These are phyloP conservation scores for Drosophila cracens DNA, from an alignment of 2,888 invertebrate species.

Conservation along the genomic window DNA sequence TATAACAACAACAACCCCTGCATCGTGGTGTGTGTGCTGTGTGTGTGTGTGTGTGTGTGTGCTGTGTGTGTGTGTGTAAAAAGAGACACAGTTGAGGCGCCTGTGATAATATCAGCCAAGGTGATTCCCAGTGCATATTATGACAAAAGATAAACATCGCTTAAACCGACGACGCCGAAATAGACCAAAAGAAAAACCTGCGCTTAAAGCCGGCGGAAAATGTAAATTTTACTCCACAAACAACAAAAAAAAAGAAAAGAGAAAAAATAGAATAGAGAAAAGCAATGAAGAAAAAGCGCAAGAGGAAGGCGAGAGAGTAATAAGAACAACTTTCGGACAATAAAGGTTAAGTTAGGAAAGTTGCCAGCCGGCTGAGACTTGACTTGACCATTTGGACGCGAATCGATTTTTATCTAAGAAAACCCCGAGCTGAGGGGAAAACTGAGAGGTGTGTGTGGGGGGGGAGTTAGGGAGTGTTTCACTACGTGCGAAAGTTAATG, in stretches of 20 bases:
- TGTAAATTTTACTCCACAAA: slow-evolving; percentile 64
- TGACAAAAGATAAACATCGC: slow-evolving; percentile 80
- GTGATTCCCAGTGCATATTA: slow-evolving; percentile 82
- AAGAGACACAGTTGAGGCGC: slow-evolving; percentile 45
- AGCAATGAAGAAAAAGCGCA: slow-evolving; percentile 35
- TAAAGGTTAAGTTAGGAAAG: slow-evolving; percentile 81
- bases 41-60: neutral
- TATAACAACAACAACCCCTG: slow-evolving; percentile 25
- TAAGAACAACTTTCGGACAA: slow-evolving; percentile 76
- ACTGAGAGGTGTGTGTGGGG: neutral
- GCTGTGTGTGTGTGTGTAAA: slow-evolving; percentile 9
- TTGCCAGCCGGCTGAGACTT: slow-evolving; percentile 47
- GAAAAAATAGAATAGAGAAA: slow-evolving; percentile 25
- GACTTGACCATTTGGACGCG: slow-evolving; percentile 45
- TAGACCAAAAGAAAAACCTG: slow-evolving; percentile 26
- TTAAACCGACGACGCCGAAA: slow-evolving; percentile 51
- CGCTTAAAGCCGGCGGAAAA: slow-evolving; percentile 67
- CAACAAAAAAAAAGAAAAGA: slow-evolving; percentile 29
- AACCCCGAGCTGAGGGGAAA: neutral
- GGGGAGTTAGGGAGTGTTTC: slow-evolving; percentile 23
- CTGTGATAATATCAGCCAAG: slow-evolving; percentile 73
- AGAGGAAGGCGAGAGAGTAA: slow-evolving; percentile 46
- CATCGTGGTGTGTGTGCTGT: slow-evolving; percentile 24
- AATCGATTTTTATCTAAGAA: slow-evolving; percentile 81
- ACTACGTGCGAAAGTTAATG: slow-evolving; percentile 77